Conservation (phyloP, 1,140 invertebrate genomes). For the Ceratina australensis region DNA sequence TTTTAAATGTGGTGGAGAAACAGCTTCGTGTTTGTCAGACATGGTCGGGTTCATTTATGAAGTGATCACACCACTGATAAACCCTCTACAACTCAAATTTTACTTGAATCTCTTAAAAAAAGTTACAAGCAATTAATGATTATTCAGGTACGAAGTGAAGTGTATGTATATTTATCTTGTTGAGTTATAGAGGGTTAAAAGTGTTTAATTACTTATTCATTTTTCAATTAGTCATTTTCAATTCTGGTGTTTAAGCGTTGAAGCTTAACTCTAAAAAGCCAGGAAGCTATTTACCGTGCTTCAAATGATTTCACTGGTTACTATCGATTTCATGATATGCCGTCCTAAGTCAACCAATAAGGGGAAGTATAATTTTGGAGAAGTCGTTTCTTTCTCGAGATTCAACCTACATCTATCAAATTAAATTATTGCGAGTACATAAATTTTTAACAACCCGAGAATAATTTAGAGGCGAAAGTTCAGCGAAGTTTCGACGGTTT, state of each 20-base stretch:
- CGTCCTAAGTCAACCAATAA: neutral
- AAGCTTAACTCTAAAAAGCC: slow-evolving; percentile 66
- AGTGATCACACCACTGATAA: too few species aligned
- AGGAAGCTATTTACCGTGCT: slow-evolving; percentile 56
- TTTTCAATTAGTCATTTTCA: slow-evolving; percentile 13
- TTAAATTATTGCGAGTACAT: too few species aligned
- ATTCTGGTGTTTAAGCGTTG: slow-evolving; percentile 52
- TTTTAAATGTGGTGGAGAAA: slow-evolving; percentile 24
- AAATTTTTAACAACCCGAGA: too few species aligned
- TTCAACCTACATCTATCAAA: neutral
- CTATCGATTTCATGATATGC: neutral
- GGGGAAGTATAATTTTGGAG: neutral
- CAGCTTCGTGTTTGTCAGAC: neutral
- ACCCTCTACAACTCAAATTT: too few species aligned
- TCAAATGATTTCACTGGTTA: slow-evolving; percentile 19
- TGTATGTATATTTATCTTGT: too few species aligned
- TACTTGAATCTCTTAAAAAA: too few species aligned
- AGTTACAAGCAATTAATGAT: too few species aligned
- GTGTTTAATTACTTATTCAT: neutral
- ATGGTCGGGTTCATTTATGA: too few species aligned
- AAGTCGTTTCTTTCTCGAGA: neutral
- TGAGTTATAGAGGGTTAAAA: too few species aligned
- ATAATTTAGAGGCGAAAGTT: neutral
- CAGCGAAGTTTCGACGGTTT: neutral
- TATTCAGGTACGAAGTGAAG: too few species aligned